A percentile compares a stretch with the other conserved stretches of the same genome.
These are phyloP conservation scores for Porphyrio hochstetteri DNA, from an alignment of 2,113 vertebrate genomes.

Conservation along the genomic window DNA sequence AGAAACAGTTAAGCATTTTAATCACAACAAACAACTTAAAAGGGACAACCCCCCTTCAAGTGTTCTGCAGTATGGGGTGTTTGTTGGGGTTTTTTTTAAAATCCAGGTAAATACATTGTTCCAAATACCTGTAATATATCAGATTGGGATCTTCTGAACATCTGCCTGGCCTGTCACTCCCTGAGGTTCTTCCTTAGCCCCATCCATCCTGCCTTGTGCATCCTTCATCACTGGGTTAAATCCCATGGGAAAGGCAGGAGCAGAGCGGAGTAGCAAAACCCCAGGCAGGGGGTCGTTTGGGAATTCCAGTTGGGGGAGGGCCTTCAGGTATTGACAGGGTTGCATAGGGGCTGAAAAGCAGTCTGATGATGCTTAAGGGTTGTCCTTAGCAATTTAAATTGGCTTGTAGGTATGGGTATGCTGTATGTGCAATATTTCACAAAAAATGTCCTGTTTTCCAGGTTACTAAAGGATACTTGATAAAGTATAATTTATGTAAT, in stretches of 20 bases:
- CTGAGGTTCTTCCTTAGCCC: not conserved
- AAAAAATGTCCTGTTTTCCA: not conserved
- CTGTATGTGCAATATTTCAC: not conserved
- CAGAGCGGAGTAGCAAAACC: accelerated
- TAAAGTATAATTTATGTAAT: not conserved
- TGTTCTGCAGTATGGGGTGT: not conserved
- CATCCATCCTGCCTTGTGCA: not conserved
- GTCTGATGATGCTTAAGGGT: not conserved
- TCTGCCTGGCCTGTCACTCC: not conserved
- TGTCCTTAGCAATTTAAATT: not conserved
- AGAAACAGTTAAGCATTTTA: not conserved
- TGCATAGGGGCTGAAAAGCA: not conserved
- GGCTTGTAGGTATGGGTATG: not conserved
- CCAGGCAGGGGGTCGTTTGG: accelerated
- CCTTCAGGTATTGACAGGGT: not conserved
- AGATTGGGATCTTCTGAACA: not conserved
- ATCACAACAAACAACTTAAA: not conserved
- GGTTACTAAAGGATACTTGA: not conserved
- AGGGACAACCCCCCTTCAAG: not conserved
- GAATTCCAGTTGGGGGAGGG: not conserved
- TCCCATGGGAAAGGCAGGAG: not conserved
- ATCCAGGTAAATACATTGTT: not conserved
- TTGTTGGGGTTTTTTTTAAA: not conserved
- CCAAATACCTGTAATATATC: not conserved
- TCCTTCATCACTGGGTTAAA: not conserved